Evolutionary conservation across 2,888 invertebrate species (phyloP).

Genomic region (Dexiosoma caninum): DNA sequence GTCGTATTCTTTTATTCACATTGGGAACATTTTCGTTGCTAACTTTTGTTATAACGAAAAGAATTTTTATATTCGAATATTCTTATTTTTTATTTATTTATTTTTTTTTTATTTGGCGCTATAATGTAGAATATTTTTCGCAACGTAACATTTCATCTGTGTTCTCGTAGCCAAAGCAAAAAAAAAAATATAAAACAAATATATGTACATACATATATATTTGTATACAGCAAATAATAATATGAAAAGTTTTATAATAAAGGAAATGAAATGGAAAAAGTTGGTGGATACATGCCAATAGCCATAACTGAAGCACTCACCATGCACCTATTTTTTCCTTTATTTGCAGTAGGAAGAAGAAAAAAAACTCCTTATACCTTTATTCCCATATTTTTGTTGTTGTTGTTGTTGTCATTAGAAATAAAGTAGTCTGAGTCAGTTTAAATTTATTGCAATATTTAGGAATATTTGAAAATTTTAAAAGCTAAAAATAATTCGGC

Average conservation of each 20-base stretch:
- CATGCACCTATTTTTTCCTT: conserved; percentile 17
- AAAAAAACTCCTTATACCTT: conserved; percentile 23
- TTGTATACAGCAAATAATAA: conserved; percentile 55
- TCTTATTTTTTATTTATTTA: too few species aligned
- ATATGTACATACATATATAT: neutral
- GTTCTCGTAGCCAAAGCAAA: neutral
- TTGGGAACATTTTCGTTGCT: conserved; percentile 36
- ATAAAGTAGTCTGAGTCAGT: neutral
- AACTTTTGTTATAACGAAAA: conserved; percentile 41
- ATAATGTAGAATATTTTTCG: conserved; percentile 12
- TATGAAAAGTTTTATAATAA: conserved; percentile 66
- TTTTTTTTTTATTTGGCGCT: conserved; percentile 44
- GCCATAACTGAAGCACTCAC: conserved; percentile 54
- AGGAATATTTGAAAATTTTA: conserved; percentile 2
- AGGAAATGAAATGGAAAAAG: conserved; percentile 64
- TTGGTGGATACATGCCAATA: conserved; percentile 61
- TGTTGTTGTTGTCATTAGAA: neutral
- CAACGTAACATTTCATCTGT: conserved; percentile 4
- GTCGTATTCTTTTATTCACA: neutral
- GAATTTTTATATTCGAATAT: too few species aligned
- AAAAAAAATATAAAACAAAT: neutral
- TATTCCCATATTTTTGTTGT: conserved; percentile 2
- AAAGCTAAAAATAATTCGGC: neutral
- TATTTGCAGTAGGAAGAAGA: neutral
- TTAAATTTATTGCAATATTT: conserved; percentile 23